A percentile compares a stretch with the other conserved stretches of the same genome.
Evolutionary conservation across 2,113 vertebrate species (phyloP).

Genomic region (Plecotus auritus): DNA sequence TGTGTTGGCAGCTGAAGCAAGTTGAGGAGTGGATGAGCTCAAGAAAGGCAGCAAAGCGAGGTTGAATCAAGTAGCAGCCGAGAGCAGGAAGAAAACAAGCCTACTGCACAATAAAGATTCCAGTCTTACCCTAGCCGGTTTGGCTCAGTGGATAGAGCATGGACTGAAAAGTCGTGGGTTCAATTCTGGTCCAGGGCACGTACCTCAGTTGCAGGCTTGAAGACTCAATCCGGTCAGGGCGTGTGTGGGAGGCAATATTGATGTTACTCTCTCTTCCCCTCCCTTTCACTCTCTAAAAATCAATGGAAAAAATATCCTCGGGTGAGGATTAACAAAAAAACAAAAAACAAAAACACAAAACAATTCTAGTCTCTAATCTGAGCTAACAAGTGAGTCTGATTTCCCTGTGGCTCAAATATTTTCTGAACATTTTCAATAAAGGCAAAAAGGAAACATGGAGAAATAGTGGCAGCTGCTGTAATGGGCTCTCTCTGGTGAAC

Average conservation of each 20-base stretch:
- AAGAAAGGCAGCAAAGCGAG: not conserved
- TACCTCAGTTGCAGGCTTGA: too few relatives aligned
- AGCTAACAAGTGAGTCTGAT: not conserved
- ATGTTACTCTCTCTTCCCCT: too few relatives aligned
- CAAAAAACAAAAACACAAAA: too few relatives aligned
- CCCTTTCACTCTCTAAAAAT: too few relatives aligned
- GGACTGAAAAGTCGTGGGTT: too few relatives aligned
- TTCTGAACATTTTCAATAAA: not conserved
- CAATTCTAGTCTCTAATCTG: not conserved
- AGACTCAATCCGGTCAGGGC: too few relatives aligned
- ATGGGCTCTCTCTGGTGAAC: accelerated
- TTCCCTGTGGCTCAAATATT: not conserved
- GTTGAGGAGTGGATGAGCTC: not conserved
- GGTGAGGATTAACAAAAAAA: too few relatives aligned
- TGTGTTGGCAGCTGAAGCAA: not conserved
- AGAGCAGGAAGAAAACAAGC: not conserved
- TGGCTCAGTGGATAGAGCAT: too few relatives aligned
- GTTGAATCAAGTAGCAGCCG: not conserved
- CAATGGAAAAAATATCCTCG: too few relatives aligned
- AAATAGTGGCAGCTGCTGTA: not conserved
- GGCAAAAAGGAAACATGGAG: not conserved
- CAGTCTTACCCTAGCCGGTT: not conserved
- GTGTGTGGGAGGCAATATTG: too few relatives aligned
- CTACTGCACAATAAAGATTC: not conserved
- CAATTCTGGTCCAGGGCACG: too few relatives aligned